phyloP scores from a whole-genome alignment of 2,797 vertebrate species.

The Phalloptychus januarius region DNA sequence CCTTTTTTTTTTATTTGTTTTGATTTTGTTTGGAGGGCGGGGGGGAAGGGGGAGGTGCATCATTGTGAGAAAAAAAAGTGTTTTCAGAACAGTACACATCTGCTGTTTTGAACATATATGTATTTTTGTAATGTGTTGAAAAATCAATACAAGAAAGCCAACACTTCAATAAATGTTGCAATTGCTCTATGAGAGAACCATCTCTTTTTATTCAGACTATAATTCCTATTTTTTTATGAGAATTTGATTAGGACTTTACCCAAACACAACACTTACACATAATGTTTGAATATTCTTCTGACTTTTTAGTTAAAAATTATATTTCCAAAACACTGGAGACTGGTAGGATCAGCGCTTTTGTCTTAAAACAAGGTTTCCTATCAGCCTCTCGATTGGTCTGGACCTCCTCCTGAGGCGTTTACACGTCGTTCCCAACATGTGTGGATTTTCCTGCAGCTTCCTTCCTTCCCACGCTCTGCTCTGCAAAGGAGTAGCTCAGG shows the following conservation, averaged over 20 bases:
- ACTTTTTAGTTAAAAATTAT: not conserved
- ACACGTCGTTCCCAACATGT: not conserved
- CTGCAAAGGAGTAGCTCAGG: not conserved
- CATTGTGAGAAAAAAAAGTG: slow-evolving; percentile 75
- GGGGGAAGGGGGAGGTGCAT: slow-evolving; percentile 59
- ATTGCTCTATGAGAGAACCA: slow-evolving; percentile 77
- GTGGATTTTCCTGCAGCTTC: not conserved
- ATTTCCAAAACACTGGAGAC: not conserved
- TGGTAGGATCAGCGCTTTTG: not conserved
- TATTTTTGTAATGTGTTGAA: slow-evolving; percentile 85
- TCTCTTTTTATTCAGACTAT: slow-evolving; percentile 52
- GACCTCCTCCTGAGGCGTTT: not conserved
- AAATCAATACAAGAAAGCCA: slow-evolving; percentile 84
- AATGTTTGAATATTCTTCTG: not conserved
- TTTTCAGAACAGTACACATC: slow-evolving; percentile 78
- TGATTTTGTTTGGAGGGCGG: slow-evolving; percentile 8
- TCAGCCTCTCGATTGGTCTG: not conserved
- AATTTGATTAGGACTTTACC: not conserved
- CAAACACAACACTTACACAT: not conserved
- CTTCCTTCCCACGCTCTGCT: not conserved
- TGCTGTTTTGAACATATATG: slow-evolving; percentile 83
- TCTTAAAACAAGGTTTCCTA: not conserved
- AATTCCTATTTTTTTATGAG: slow-evolving; percentile 13
- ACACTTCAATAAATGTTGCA: slow-evolving; percentile 84
- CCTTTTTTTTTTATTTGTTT: slow-evolving; percentile 43